Percentiles rank a stretch among this genome's conserved stretches.
Conservation (phyloP, 2,888 invertebrate species). For the Thalpophila matura region DNA sequence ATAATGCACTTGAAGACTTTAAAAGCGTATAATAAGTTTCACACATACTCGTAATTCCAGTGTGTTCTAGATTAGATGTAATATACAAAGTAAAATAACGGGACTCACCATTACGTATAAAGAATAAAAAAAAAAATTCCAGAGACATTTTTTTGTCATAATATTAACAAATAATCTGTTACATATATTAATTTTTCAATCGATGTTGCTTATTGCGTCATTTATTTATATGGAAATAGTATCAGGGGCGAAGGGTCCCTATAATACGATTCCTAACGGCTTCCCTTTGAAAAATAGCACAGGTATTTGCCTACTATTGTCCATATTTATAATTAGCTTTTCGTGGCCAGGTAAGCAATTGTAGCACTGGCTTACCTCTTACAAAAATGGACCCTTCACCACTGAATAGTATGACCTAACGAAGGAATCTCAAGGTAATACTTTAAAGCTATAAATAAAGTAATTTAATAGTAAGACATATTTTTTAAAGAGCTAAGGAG, state of each 20-base stretch:
- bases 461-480: not conserved
- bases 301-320: too few relatives aligned
- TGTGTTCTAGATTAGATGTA: not conserved
- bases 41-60: too few relatives aligned
- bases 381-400: too few relatives aligned
- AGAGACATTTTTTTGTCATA: too few relatives aligned
- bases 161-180: not conserved
- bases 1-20: not conserved
- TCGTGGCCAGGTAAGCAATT: too few relatives aligned
- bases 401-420: not conserved
- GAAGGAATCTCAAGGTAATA: not conserved
- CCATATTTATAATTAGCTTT: too few relatives aligned
- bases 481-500: not conserved
- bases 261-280: too few relatives aligned
- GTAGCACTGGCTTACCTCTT: too few relatives aligned
- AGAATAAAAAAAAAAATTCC: not conserved
- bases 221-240: slow-evolving; percentile 1
- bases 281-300: too few relatives aligned
- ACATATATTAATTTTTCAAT: slow-evolving; percentile 5
- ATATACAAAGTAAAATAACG: not conserved
- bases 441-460: not conserved
- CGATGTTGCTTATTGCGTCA: not conserved
- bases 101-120: not conserved
- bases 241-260: too few relatives aligned
- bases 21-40: too few relatives aligned